phyloP scores from a whole-genome alignment of 1,140 invertebrate species.

The Hestina assimilis region DNA sequence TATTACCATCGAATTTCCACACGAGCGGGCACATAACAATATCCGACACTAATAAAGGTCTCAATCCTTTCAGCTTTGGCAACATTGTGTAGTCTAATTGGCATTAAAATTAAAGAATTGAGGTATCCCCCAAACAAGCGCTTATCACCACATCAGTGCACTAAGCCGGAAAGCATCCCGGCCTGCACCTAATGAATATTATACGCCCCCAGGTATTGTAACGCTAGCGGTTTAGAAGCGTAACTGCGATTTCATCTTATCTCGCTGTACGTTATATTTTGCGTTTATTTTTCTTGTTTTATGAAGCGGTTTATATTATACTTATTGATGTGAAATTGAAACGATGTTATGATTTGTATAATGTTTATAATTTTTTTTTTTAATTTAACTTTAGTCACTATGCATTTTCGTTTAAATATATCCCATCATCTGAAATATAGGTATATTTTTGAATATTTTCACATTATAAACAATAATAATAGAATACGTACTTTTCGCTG shows the following conservation, averaged over 20 bases:
- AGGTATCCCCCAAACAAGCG: conserved; percentile 66
- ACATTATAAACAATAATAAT: no score
- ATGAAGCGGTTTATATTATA: no score
- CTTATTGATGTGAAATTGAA: no score
- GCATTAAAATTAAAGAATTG: conserved; percentile 72
- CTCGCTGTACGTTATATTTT: conserved; percentile 5
- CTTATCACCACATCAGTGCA: conserved; percentile 67
- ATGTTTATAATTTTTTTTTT: no score
- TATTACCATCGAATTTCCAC: conserved; percentile 44
- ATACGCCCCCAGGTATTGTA: conserved; percentile 58
- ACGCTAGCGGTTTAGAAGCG: conserved; percentile 22
- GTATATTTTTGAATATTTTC: no score
- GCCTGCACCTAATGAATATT: conserved; percentile 54
- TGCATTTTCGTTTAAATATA: no score
- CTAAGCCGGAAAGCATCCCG: conserved; percentile 40
- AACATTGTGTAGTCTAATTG: conserved; percentile 72
- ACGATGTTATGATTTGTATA: no score
- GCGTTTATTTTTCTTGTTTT: no score
- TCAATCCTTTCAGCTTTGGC: conserved; percentile 62
- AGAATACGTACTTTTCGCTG: no score
- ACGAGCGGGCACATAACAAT: conserved; percentile 59
- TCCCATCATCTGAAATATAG: no score
- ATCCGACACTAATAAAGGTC: conserved; percentile 72
- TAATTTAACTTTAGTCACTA: no score
- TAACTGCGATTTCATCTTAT: conserved; percentile 11